A percentile compares a stretch with the other conserved stretches of the same genome.
phyloP scores from a whole-genome alignment of 2,888 invertebrate species.

The Strigamia crassipes region DNA sequence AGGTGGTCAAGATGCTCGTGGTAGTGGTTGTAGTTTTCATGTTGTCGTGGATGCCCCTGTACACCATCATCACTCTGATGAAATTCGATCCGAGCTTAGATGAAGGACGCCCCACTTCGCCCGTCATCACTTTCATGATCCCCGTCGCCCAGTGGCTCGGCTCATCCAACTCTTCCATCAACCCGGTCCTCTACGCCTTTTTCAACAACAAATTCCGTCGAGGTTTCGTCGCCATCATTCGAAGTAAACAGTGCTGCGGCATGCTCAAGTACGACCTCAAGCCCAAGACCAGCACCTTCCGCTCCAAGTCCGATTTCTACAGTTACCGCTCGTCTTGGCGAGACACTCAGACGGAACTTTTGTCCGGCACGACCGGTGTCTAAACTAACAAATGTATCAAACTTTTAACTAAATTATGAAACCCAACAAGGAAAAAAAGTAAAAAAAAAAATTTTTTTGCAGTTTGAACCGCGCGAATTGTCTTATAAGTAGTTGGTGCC shows the following conservation, averaged over 20 bases:
- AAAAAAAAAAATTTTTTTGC: background rate
- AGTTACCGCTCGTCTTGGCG: slow-evolving; percentile 49
- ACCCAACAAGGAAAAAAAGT: background rate
- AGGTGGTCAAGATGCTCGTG: slow-evolving; percentile 92
- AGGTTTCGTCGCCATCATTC: slow-evolving; percentile 85
- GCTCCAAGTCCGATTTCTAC: slow-evolving; percentile 47
- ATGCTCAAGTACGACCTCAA: slow-evolving; percentile 74
- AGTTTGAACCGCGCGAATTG: background rate
- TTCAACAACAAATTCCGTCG: slow-evolving; percentile 91
- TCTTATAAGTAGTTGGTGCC: background rate
- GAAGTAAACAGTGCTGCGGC: slow-evolving; percentile 83
- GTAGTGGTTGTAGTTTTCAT: slow-evolving; percentile 92
- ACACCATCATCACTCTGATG: slow-evolving; percentile 83
- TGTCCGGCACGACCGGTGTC: slow-evolving; percentile 44
- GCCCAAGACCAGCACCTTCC: slow-evolving; percentile 48
- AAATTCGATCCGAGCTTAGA: slow-evolving; percentile 78
- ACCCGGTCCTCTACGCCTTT: slow-evolving; percentile 91
- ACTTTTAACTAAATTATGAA: too few species aligned
- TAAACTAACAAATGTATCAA: background rate
- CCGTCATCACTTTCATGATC: slow-evolving; percentile 63
- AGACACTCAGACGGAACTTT: slow-evolving; percentile 45
- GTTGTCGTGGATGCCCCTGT: slow-evolving; percentile 89
- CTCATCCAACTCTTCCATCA: slow-evolving; percentile 92
- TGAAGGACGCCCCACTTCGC: slow-evolving; percentile 60
- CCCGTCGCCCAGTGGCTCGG: slow-evolving; percentile 93